Evolutionary conservation across 2,888 invertebrate species (phyloP).

Genomic region (Eristalis tenax): DNA sequence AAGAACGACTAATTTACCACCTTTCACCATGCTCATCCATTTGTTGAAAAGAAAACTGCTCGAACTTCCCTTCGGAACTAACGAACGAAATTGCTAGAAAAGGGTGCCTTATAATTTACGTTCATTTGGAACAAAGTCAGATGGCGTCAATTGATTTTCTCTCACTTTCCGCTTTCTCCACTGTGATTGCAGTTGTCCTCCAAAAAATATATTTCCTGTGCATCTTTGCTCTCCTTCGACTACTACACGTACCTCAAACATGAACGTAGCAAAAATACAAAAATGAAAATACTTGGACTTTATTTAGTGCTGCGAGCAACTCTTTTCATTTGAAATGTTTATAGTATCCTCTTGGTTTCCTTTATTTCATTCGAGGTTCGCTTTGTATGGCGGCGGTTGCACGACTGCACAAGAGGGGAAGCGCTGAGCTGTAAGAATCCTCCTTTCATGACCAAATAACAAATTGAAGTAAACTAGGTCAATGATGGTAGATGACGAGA

Average conservation of each 20-base stretch:
- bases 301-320: constrained; percentile 43
- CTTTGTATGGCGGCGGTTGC: background rate
- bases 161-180: background rate
- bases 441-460: background rate
- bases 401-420: constrained; percentile 15
- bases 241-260: background rate
- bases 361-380: background rate
- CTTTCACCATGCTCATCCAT: no score
- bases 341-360: constrained; percentile 4
- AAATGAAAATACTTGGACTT: constrained; percentile 23
- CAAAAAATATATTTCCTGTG: background rate
- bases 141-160: background rate
- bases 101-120: background rate
- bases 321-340: constrained; percentile 42
- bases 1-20: no score
- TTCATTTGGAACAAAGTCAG: background rate
- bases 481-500: constrained; percentile 29
- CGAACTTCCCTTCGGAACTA: background rate
- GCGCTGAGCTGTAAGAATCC: constrained; percentile 20
- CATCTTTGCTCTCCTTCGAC: background rate
- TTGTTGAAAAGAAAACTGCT: no score
- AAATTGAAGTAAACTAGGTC: constrained; percentile 25
- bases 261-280: background rate
- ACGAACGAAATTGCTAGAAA: background rate
- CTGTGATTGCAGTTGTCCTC: background rate